phyloP scores from a whole-genome alignment of 1,140 invertebrate genomes.

The Gerris buenoi region DNA sequence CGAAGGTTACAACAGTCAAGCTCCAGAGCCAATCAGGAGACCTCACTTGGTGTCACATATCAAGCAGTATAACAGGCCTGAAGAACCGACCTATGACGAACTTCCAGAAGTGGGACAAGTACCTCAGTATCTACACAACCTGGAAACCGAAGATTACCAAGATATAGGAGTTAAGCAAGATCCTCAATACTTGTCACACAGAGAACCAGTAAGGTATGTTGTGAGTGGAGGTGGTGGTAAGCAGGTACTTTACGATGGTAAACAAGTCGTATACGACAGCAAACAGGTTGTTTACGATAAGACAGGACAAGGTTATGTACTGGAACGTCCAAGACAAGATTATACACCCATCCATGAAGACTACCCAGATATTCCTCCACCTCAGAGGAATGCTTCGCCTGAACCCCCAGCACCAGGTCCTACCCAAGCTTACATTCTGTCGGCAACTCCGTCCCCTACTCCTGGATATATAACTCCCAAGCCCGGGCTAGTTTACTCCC shows the following conservation, averaged over 20 bases:
- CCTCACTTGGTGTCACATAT: neutral
- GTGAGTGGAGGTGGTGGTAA: neutral
- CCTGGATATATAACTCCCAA: neutral
- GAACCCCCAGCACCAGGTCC: neutral
- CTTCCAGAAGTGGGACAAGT: neutral
- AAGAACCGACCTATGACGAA: neutral
- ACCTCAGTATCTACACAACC: neutral
- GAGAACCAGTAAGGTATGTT: neutral
- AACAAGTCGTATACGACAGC: neutral
- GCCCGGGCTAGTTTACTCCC: neutral
- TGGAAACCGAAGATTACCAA: neutral
- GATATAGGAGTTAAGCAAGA: neutral
- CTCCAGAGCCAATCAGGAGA: neutral
- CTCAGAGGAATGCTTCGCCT: neutral
- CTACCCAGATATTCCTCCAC: neutral
- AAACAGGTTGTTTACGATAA: neutral
- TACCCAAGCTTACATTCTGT: neutral
- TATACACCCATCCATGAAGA: slow-evolving; percentile 1
- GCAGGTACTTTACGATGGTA: neutral
- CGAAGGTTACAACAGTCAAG: neutral
- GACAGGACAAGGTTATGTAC: neutral
- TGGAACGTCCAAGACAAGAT: neutral
- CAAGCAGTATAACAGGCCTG: neutral
- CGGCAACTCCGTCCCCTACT: neutral
- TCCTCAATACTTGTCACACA: neutral